Base-by-base conservation (phyloP, 1,140 invertebrate species). In the Arion vulgaris region DNA sequence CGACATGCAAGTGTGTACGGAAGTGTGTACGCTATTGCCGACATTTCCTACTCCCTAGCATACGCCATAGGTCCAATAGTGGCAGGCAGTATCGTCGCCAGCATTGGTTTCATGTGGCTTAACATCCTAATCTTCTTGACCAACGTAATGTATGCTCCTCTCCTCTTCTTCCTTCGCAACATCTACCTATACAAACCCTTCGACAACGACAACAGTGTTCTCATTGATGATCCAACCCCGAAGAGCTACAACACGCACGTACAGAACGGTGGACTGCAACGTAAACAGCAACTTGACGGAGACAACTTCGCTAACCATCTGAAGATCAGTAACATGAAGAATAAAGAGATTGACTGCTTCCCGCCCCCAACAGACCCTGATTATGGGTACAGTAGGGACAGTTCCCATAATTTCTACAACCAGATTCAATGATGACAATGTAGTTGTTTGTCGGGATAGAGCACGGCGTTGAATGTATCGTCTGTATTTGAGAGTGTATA, bases 61-160 rank as follows among this genome's bases (percentile, higher is more conserved):
- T 99, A 99, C 90, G 99, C 99, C 0, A 95, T 99, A 39, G 99
- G 99, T 0, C 99, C 99, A 0, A 98, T 99, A 49, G 98, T 99
- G 45, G 99, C 99, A 0, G 98, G 98, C 7, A 96, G 96, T 68
- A 96, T 99, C 0, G 98, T 99, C 0, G 96, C 98, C 91, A 94
- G 95, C 0, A 98, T 99, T 86, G 98, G 98, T 0, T 99, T 99
- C 90, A 96, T 96, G 0, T 97, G 97, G 73, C 93, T 99, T 7
- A 99, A 99, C 91, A 93, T 99, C 68, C 94, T 96, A 0, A 99
- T 99, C 74, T 98, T 98, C 28, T 95, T 99, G 88, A 96, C 95
- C 62, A 99, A 99, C 92, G 92, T 99, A 0, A 90, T 96, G 0
- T 99, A 99, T 92, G 97, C 96, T 0, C 99, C 99, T 0, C 95